Conservation (phyloP, 2,113 vertebrate genomes). For the Rhadina sibilatrix region DNA sequence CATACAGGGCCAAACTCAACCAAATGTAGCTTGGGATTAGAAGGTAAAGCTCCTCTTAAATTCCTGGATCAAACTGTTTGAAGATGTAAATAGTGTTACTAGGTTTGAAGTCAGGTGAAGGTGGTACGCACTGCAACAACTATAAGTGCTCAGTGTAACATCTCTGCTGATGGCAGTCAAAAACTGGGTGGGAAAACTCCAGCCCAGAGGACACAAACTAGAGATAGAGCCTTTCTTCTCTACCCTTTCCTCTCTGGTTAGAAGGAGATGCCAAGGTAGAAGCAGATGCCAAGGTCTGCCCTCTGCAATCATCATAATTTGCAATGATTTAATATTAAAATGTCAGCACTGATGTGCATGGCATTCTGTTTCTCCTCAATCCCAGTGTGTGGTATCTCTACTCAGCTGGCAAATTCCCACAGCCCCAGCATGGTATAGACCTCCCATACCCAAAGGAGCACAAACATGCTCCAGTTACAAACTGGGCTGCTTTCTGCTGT, state of each 20-base stretch:
- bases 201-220: not conserved
- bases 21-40: not conserved
- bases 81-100: not conserved
- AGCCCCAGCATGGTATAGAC: not conserved
- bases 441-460: not conserved
- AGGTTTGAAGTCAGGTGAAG: not conserved
- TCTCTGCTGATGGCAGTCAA: not conserved
- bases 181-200: not conserved
- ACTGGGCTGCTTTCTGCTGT: not conserved
- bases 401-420: not conserved
- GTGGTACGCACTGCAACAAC: rapidly evolving
- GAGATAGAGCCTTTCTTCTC: not conserved
- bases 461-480: rapidly evolving
- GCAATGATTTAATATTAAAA: not conserved
- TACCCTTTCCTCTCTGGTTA: not conserved
- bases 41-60: not conserved
- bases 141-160: not conserved
- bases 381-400: not conserved
- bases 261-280: not conserved
- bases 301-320: not conserved
- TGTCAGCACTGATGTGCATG: not conserved
- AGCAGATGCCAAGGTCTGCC: not conserved
- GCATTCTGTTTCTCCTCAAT: not conserved
- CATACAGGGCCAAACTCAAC: not conserved
- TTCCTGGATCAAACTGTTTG: not conserved